Percentiles rank a stretch among this genome's conserved stretches.
Evolutionary conservation across 2,113 vertebrate species (phyloP).

Genomic region (Chionodraco myersi): DNA sequence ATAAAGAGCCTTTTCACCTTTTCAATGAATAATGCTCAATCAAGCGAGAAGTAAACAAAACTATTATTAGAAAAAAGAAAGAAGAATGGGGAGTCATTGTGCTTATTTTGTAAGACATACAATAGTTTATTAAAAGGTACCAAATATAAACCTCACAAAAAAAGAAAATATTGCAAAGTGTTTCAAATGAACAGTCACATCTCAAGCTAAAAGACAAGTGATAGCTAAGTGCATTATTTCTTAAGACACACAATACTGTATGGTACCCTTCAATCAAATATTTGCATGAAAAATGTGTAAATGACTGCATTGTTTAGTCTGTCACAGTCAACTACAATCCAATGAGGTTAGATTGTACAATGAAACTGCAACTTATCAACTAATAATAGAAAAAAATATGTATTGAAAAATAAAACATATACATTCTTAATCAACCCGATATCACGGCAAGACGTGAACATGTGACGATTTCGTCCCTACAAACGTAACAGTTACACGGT

Average conservation of each 20-base stretch:
- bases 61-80: background rate
- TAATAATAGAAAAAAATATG: background rate
- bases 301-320: background rate
- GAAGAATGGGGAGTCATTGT: background rate
- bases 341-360: background rate
- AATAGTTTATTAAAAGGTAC: background rate
- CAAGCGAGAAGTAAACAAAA: background rate
- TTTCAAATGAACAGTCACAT: background rate
- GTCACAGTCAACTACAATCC: background rate
- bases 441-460: too few relatives aligned
- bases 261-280: background rate
- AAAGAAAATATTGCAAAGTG: background rate
- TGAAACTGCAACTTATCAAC: background rate
- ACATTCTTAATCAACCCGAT: background rate
- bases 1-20: background rate
- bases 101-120: background rate
- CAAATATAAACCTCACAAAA: constrained; percentile 1
- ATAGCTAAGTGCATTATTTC: too few relatives aligned
- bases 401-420: background rate
- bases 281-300: background rate
- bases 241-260: too few relatives aligned
- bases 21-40: background rate
- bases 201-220: background rate
- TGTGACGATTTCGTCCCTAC: too few relatives aligned
- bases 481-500: too few relatives aligned